Evolutionary conservation across 2,888 invertebrate genomes (phyloP), one percentile per base, ranked within the genome.

Genomic region (Pristionchus arcanus): DNA sequence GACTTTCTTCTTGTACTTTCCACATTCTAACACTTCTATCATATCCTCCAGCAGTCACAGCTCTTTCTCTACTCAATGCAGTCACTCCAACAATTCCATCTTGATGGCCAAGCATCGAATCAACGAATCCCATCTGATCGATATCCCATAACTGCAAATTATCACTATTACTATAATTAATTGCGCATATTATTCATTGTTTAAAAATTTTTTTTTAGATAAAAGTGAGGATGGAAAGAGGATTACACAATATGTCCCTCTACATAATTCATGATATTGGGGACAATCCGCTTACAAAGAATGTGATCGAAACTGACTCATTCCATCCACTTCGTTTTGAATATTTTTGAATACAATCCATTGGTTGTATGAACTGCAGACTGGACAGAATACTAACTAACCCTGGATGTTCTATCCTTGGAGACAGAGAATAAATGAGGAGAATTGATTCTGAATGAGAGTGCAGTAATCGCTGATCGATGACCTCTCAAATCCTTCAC

Each of bases 1-100:
- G 99, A 31, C 98, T 98, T 95, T 99, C 99, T 96, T 99, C 98
- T 1, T 97, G 97, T 90, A 99, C 97, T 96, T 99, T 99, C 98
- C 99, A 99, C 93, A 99, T 97, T 93, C 98, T 96, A 31, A 98
- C 96, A 2, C 97, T 97, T 71, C 97, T 96, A 95, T 99, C 99
- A 91, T 97, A 96, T 7, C 98, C 98, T 28, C 99, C 94, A 28
- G 91, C 91, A 0, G 98, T 97, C 21, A 99, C 96, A 9, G 97
- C 97, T 92, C 98, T 96, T 95, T 98, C 98, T 93, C 97, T 96
- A 55, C 97, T 96, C 90, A 98, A 96, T 19, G 98, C 97, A 96
- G 98, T 98, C 91, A 99, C 97, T 16, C 97, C 97, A 9, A 97
- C 97, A 16, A 99, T 97, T 3, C 96, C 96, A 93, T 97, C 97